Conservation (phyloP, 2,113 vertebrate species). For the Poeciliopsis retropinna region DNA sequence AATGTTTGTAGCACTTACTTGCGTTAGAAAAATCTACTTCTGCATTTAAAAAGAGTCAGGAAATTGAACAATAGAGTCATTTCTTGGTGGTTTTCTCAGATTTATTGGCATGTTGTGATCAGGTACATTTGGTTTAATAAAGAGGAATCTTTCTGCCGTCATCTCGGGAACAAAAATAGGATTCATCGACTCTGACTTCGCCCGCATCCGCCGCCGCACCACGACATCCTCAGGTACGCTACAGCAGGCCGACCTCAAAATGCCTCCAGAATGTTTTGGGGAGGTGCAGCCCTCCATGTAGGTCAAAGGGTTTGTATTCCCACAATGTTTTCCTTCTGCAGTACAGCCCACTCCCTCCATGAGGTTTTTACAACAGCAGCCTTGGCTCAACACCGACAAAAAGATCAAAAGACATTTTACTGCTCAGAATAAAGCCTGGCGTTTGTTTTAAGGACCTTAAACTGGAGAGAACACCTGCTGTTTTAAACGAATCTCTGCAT, state of each 20-base stretch:
- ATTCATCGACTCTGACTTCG: too few species aligned
- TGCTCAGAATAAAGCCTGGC: neutral
- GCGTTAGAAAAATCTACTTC: too few species aligned
- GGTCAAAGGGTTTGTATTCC: conserved; percentile 23
- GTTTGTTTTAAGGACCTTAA: neutral
- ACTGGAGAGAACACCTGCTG: neutral
- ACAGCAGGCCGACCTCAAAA: neutral
- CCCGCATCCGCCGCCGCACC: neutral
- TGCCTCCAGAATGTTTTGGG: conserved; percentile 17
- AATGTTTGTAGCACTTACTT: neutral
- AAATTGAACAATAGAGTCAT: neutral
- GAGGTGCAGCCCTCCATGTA: conserved; percentile 32
- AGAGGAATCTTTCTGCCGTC: neutral
- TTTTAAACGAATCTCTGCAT: neutral
- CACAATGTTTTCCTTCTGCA: conserved; percentile 38
- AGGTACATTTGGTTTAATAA: neutral
- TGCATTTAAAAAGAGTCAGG: too few species aligned
- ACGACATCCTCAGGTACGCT: neutral
- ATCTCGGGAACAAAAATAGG: neutral
- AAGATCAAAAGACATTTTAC: conserved; percentile 31
- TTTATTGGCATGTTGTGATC: neutral
- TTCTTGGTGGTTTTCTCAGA: neutral
- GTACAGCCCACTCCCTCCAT: conserved; percentile 52
- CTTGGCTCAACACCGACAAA: conserved; percentile 44
- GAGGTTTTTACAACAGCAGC: conserved; percentile 40